phyloP scores from a whole-genome alignment of 2,888 invertebrate genomes.

The Timema podura region DNA sequence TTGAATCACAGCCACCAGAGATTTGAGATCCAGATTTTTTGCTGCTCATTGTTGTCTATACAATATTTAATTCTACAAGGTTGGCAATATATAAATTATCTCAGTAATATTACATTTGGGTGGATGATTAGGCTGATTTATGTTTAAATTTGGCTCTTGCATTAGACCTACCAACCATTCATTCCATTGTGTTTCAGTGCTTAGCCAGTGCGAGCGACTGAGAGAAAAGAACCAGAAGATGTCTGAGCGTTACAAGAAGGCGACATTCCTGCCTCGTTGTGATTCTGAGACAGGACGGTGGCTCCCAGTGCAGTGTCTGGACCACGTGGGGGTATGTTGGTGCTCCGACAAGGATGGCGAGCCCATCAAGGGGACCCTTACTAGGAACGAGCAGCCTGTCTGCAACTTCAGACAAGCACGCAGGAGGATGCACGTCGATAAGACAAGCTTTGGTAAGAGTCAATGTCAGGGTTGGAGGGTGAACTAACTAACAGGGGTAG shows the following conservation, averaged over 20 bases:
- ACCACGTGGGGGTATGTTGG: slow-evolving; percentile 77
- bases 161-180: no score
- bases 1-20: no score
- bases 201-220: slow-evolving; percentile 76
- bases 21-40: no score
- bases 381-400: slow-evolving; percentile 67
- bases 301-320: slow-evolving; percentile 78
- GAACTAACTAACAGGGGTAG: not conserved
- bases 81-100: no score
- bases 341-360: slow-evolving; percentile 80
- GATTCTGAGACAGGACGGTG: slow-evolving; percentile 68
- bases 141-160: no score
- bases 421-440: slow-evolving; percentile 46
- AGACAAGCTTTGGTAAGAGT: slow-evolving; percentile 53
- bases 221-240: slow-evolving; percentile 73
- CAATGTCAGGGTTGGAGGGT: not conserved
- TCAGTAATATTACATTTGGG: no score
- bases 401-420: slow-evolving; percentile 80
- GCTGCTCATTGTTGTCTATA: no score
- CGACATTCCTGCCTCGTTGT: slow-evolving; percentile 74
- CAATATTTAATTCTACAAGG: no score
- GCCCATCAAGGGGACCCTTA: slow-evolving; percentile 73
- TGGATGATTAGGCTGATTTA: no score
- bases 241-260: slow-evolving; percentile 65
- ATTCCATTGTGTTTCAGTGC: slow-evolving; percentile 46